Base-by-base conservation (phyloP, 2,797 vertebrate genomes). In the Myotis vivesi region DNA sequence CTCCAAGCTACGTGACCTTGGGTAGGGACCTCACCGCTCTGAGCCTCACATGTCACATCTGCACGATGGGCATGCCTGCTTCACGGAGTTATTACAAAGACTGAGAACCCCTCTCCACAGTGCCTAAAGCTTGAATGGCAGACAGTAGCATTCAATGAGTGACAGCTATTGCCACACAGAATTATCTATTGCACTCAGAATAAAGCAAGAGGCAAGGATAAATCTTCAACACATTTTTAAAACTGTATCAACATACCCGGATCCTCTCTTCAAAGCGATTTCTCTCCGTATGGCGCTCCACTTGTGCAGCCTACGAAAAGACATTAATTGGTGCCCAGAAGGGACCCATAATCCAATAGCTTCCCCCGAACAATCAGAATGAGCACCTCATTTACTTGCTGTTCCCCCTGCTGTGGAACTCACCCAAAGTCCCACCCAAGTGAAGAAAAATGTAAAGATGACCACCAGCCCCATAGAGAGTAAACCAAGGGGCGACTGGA, bases 211-310 rank as follows among this genome's bases (percentile, higher is more conserved):
- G 57, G 28, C 33, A 89, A 69, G 66, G 9, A 5, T 0, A 71
- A 95, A 44, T 28, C 16, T 64, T 6, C 23, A 89, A 49, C 23
- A 49, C 6, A 28, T 15, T 86, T 51, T 86, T 33, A 41, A 87
- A 19, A 82, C 59, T 55, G 51, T 30, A 76, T 82, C 79, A 80
- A 89, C 93, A 92, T 95, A 99, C 99, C 99, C 99, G 98, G 51
- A 98, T 98, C 87, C 97, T 98, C 66, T 98, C 98, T 89, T 98
- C 98, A 81, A 97, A 98, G 91, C 91, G 97, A 41, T 94, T 98
- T 96, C 97, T 98, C 93, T 98, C 98, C 91, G 94, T 97, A 68
- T 97, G 98, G 44, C 98, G 77, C 85, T 99, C 98, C 80, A 82
- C 94, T 90, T 73, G 97, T 87, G 97, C 53, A 77, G 91, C 95